phyloP scores from a whole-genome alignment of 2,113 vertebrate genomes.

The Oceanodroma tethys region DNA sequence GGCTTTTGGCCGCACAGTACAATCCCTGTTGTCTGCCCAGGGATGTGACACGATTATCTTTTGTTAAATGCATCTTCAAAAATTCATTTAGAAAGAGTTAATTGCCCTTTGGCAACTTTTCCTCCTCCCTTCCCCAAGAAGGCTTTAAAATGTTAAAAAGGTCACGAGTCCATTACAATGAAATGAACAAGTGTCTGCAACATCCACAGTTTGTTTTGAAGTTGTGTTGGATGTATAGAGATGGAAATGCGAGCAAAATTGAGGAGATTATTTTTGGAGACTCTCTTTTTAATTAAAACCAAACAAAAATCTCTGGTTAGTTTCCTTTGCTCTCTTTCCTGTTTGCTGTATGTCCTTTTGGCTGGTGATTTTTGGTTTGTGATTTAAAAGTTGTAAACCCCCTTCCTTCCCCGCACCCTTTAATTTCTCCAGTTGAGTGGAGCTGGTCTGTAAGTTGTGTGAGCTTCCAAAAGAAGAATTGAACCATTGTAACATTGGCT shows the following conservation, averaged over 20 bases:
- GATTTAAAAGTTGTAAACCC: not conserved
- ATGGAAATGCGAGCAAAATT: constrained; percentile 37
- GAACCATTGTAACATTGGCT: constrained; percentile 53
- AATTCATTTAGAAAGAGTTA: constrained; percentile 64
- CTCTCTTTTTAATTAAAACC: not conserved
- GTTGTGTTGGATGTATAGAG: constrained; percentile 34
- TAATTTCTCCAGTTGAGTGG: constrained; percentile 15
- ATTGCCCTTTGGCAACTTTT: constrained; percentile 28
- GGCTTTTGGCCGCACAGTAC: constrained; percentile 30
- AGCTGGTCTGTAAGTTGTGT: constrained; percentile 48
- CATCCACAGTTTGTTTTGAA: constrained; percentile 15
- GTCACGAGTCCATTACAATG: not conserved
- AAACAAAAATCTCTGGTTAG: not conserved
- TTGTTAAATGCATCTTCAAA: constrained; percentile 41
- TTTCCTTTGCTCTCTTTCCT: not conserved
- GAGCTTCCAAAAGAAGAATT: constrained; percentile 69
- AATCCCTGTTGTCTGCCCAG: constrained; percentile 33
- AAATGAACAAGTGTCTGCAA: constrained; percentile 26
- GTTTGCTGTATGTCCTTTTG: not conserved
- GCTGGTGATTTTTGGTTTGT: not conserved
- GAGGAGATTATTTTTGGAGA: not conserved
- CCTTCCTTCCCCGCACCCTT: not conserved
- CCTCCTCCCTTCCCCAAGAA: constrained; percentile 47
- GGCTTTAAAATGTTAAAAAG: constrained; percentile 29
- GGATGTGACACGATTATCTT: constrained; percentile 6